These are phyloP conservation scores for Seriola dumerili DNA, from an alignment of 2,113 vertebrate species.

Conservation along the genomic window DNA sequence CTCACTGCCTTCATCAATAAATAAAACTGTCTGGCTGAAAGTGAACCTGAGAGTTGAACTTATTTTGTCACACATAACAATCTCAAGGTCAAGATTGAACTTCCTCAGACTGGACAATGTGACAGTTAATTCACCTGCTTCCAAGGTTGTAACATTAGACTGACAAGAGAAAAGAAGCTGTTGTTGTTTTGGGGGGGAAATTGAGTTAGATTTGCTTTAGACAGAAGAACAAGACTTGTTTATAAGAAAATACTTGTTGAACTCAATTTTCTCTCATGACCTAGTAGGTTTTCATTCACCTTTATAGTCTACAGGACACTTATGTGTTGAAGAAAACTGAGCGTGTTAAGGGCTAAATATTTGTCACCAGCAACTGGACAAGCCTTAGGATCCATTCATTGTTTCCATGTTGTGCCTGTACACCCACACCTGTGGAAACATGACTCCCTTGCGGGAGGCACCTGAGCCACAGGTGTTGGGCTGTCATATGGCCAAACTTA, in stretches of 20 bases:
- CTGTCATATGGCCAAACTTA: constrained; percentile 5
- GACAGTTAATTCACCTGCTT: not conserved
- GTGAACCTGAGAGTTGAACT: not conserved
- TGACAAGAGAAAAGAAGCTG: not conserved
- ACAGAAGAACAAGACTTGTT: not conserved
- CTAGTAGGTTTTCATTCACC: not conserved
- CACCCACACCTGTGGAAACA: constrained; percentile 66
- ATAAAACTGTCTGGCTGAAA: not conserved
- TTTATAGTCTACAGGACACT: not conserved
- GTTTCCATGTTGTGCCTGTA: constrained; percentile 3
- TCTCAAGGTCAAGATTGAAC: not conserved
- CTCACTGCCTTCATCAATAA: not conserved
- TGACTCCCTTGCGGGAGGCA: constrained; percentile 51
- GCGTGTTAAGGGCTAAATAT: not conserved
- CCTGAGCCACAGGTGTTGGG: constrained; percentile 81
- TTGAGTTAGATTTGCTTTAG: not conserved
- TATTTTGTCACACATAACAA: not conserved
- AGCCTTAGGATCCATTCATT: constrained; percentile 1
- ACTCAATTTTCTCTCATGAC: not conserved
- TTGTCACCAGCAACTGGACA: not conserved
- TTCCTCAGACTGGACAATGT: not conserved
- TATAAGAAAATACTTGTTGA: not conserved
- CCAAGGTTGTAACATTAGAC: not conserved
- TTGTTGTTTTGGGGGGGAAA: not conserved
- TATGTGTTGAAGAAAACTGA: not conserved